Evolutionary conservation across 2,888 invertebrate genomes (phyloP), one percentile per base, ranked within the genome.

Genomic region (Drosophila mayaguana): DNA sequence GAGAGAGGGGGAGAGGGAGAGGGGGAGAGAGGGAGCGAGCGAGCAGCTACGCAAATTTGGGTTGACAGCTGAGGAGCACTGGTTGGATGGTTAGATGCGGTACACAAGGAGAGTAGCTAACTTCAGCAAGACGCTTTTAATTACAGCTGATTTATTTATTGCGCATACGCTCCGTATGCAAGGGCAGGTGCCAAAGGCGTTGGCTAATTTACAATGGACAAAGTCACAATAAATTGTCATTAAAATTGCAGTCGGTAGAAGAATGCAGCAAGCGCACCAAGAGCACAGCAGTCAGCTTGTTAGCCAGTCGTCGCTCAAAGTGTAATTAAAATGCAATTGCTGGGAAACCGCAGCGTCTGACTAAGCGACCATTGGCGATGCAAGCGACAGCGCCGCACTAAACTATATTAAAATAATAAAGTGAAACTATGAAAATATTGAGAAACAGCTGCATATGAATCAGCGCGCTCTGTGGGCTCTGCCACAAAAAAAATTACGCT

Each of bases 91-190:
- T 18, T 53, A 38, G 36, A 61, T 20, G 9, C 22, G 20, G 11
- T 18, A 59, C 43, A 32, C 55, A 50, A 53, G 34, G 63, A 43
- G 54, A 32, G 20, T 34, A 38, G 66, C 56, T 62, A 70, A 66
- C 78, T 78, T 73, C 60, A 43, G 72, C 80, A 51, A 64, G 70
- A 70, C 78, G 75, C 80, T 86, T 86, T 83, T 83, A 83, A 83
- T 83, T 83, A 86, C 86, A 66, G 56, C 75, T 83, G 83, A 83
- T 83, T 83, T 83, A 83, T 86, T 83, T 81, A 83, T 84, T 82
- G 85, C 85, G 85, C 75, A 81, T 75, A 81, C 78, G 82, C 76
- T 57, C 38, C 63, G 78, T 48, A 66, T 74, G 70, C 74, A 77
- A 78, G 60, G 69, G 78, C 78, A 53, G 60, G 25, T 45, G 57